Evolutionary conservation across 2,888 invertebrate genomes (phyloP), one percentile per base, ranked within the genome.

Genomic region (Teleogryllus oceanicus): DNA sequence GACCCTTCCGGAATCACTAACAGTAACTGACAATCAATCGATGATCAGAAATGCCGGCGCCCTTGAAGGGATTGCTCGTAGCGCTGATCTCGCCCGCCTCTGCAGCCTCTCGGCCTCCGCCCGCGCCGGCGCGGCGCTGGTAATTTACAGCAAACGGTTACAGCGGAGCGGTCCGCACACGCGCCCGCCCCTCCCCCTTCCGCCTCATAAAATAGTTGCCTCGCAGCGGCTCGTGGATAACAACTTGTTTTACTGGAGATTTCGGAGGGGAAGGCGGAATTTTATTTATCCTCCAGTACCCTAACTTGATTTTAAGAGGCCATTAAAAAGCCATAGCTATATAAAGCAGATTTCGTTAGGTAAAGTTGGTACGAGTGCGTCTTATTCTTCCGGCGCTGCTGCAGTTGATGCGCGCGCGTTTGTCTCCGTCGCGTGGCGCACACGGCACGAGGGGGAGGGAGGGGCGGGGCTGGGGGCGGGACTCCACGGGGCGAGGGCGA

Each of bases 171-270:
- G 62, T 11, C 8, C 16, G 16, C n/a, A 4, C 62, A 10, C 13
- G 16, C 62, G 62, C 62, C 4, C 18, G 62, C 62, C 62, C 12
- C 62, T 16, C 18, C 62, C 16, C 62, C 13, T 62, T 62, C 62
- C 62, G 62, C 62, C 62, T 62, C 62, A 12, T 62, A 62, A 62
- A 62, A 62, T 62, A 62, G 62, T 62, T 62, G 16, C 8, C 62
- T 62, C n/a, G 62, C 62, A 62, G 62, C 62, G 62, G 62, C n/a
- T 12, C 62, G 62, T 62, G 62, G 62, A 62, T 62, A 62, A 62
- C 62, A 62, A 62, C 62, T 62, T 62, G 62, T 62, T 62, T 62
- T 62, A 62, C 62, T 62, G 62, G 62, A 62, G 62, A 62, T 62
- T 62, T 62, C n/a, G 62, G n/a, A 62, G 62, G 62, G 62, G 62